Evolutionary conservation across 2,113 vertebrate species (phyloP).

Genomic region (Alces alces): DNA sequence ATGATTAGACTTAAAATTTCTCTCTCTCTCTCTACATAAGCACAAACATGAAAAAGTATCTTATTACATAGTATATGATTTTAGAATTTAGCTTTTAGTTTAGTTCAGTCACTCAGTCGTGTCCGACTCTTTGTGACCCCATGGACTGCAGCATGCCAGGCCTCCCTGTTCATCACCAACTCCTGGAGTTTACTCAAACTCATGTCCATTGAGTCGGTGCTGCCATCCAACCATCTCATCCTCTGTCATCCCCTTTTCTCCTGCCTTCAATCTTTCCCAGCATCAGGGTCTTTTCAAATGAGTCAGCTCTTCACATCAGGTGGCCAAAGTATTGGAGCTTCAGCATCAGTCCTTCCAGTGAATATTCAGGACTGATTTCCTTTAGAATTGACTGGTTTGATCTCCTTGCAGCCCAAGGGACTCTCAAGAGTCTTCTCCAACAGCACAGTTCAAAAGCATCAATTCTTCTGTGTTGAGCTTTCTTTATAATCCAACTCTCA

Average conservation of each 20-base stretch:
- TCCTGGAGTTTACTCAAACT: background rate
- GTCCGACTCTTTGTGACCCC: background rate
- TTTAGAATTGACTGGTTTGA: background rate
- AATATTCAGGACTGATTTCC: background rate
- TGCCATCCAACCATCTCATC: background rate
- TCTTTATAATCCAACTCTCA: background rate
- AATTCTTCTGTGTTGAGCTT: background rate
- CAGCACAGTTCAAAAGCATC: background rate
- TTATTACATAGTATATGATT: background rate
- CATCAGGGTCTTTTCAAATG: background rate
- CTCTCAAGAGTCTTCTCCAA: background rate
- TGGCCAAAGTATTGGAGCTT: background rate
- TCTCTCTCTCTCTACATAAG: background rate
- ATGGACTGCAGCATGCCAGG: background rate
- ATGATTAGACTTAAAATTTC: background rate
- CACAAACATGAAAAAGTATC: background rate
- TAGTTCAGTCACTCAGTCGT: background rate
- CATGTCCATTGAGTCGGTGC: background rate
- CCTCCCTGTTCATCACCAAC: background rate
- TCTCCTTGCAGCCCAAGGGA: background rate
- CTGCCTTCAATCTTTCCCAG: background rate
- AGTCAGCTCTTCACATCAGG: background rate
- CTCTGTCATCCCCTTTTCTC: fast-evolving
- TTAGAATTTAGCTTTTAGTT: background rate
- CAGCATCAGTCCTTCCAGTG: background rate